These are phyloP conservation scores for Calypte anna DNA, from an alignment of 2,113 vertebrate genomes.

Conservation along the genomic window DNA sequence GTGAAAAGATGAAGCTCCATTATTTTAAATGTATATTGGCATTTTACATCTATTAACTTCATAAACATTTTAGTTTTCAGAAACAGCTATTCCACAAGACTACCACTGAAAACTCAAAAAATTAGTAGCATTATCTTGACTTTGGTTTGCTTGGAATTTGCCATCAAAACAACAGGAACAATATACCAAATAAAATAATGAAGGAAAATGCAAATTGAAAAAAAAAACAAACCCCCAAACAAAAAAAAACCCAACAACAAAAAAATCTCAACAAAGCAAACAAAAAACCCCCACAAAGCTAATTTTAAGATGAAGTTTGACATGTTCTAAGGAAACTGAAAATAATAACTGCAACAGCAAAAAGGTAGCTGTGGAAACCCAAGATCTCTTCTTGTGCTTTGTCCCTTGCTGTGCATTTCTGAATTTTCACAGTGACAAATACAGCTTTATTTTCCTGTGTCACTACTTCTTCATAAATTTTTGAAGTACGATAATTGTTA, in stretches of 20 bases:
- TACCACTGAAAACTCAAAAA: background rate
- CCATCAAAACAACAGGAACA: background rate
- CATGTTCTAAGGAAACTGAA: background rate
- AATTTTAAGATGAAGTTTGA: background rate
- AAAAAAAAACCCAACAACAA: too few species aligned
- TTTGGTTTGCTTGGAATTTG: background rate
- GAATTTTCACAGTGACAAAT: background rate
- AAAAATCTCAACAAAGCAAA: too few species aligned
- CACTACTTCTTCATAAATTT: background rate
- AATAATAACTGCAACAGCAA: background rate
- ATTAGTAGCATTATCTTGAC: background rate
- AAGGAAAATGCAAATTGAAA: background rate
- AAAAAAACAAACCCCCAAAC: background rate
- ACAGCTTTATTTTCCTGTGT: background rate
- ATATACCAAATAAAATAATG: background rate
- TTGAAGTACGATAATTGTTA: background rate
- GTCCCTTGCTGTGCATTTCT: background rate
- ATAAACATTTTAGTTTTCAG: background rate
- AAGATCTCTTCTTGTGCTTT: background rate
- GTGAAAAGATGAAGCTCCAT: background rate
- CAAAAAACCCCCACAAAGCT: too few species aligned
- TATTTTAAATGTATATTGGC: background rate
- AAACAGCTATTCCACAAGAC: background rate
- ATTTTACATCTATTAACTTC: background rate
- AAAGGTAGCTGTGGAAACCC: background rate